These are phyloP conservation scores for Adineta ricciae DNA, from an alignment of 2,888 invertebrate species.

Conservation along the genomic window DNA sequence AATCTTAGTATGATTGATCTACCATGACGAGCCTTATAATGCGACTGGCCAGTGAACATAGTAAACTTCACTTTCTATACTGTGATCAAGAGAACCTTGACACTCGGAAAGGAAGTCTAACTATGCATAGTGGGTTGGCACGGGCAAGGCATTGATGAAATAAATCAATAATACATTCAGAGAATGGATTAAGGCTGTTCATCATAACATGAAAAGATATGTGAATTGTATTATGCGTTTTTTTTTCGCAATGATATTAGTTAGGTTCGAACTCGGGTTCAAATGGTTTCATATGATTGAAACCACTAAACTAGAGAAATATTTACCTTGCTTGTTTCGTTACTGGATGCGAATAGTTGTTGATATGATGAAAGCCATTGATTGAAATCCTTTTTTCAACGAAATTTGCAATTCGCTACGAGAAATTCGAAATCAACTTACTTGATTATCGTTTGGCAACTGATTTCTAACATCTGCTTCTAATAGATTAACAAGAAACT, in stretches of 20 bases:
- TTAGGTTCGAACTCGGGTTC: not conserved
- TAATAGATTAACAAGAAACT: not conserved
- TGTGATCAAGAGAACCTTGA: not conserved
- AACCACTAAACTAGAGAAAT: not conserved
- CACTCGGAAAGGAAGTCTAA: not conserved
- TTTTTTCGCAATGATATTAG: not conserved
- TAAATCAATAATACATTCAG: not conserved
- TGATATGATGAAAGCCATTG: not conserved
- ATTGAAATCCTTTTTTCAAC: not conserved
- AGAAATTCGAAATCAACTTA: not conserved
- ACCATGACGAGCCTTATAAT: not conserved
- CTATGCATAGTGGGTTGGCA: not conserved
- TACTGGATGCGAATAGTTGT: not conserved
- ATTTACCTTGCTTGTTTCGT: not conserved
- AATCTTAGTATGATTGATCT: not conserved
- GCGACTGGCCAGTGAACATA: not conserved
- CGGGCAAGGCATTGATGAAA: slow-evolving; percentile 7
- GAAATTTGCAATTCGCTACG: too few relatives aligned
- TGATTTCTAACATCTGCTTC: not conserved
- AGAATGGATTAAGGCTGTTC: slow-evolving; percentile 9
- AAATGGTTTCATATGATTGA: not conserved
- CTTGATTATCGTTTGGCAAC: not conserved
- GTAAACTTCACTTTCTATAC: not conserved
- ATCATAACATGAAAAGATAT: not conserved
- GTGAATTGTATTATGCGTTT: not conserved